Percentiles rank a stretch among this genome's conserved stretches.
phyloP scores from a whole-genome alignment of 1,140 invertebrate genomes.

The Condylostylus longicornis region DNA sequence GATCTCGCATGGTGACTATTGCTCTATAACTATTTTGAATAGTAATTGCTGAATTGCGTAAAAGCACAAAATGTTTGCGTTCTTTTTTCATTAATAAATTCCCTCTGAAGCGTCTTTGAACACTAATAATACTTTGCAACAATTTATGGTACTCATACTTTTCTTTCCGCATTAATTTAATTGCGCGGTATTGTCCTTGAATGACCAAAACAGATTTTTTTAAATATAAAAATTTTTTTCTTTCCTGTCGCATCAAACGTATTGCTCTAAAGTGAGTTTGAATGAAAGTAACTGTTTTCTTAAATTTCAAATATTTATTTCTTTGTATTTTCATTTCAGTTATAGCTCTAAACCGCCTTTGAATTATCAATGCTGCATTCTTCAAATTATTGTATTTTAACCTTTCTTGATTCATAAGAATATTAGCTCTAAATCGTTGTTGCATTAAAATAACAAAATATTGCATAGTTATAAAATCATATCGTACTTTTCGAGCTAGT shows the following conservation, averaged over 20 bases:
- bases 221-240: constrained; percentile 3
- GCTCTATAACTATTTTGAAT: constrained; percentile 21
- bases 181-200: constrained; percentile 16
- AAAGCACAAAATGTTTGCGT: constrained; percentile 11
- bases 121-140: neutral
- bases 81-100: constrained; percentile 19
- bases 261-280: constrained; percentile 27
- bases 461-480: constrained; percentile 16
- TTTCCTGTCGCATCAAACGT: constrained; percentile 9
- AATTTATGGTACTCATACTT: neutral
- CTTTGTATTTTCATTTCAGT: constrained; percentile 12
- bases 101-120: constrained; percentile 9
- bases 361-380: neutral
- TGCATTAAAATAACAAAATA: constrained; percentile 31
- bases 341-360: constrained; percentile 6
- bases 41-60: constrained; percentile 7
- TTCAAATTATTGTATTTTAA: neutral
- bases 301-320: constrained; percentile 17
- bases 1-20: constrained; percentile 6
- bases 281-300: constrained; percentile 17
- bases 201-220: constrained; percentile 16
- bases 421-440: constrained; percentile 32
- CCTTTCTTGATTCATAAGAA: constrained; percentile 1
- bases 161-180: constrained; percentile 14
- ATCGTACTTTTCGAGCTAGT: neutral